Base-by-base conservation (phyloP, 2,888 invertebrate species). In the Philereme vetulata region DNA sequence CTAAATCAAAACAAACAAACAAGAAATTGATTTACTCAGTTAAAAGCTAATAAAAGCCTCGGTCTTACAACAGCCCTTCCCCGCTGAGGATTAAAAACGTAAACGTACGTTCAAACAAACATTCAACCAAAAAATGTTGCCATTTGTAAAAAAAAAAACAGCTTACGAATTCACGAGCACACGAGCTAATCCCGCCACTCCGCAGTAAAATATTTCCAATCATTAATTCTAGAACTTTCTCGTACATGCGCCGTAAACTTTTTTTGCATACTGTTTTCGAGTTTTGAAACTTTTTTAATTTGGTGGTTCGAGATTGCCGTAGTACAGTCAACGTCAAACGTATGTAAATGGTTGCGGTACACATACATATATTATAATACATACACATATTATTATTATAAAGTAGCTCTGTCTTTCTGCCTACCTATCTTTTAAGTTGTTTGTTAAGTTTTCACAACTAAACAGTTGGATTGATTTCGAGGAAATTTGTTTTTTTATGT, bases 281-380 rank as follows among this genome's bases (percentile, higher is more conserved):
- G 71, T 71, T 78, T 73, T 80, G 72, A 74, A 88, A 88, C 86
- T 88, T 90, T 90, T 90, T 90, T 87, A 89, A 88, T 90, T 83
- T 85, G 76, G 78, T 72, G 63, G 50, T 34, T 61, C 51, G 64
- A 64, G 65, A 63, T 60, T 54, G 60, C 51, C 54, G 50, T 40
- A 42, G 55, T 42, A 42, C 42, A 7, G 7, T 9, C 42, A 5
- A 10, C 4, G 10, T 10, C n/a, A 42, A 8, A 8, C 4, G 6
- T n/a, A n/a, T n/a, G n/a, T 21, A 8, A 38, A 8, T 38, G 38
- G 38, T 38, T 21, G 21, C 21, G 21, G 21, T 2, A 21, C 21
- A 1, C 21, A 21, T 21, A 2, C n/a, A n/a, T 21, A 21, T 2
- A 21, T 21, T 21, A 21, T 1, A 21, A 21, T 21, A 2, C 2